Conservation (phyloP, 2,797 vertebrate genomes). For the Sebastes vulpes region DNA sequence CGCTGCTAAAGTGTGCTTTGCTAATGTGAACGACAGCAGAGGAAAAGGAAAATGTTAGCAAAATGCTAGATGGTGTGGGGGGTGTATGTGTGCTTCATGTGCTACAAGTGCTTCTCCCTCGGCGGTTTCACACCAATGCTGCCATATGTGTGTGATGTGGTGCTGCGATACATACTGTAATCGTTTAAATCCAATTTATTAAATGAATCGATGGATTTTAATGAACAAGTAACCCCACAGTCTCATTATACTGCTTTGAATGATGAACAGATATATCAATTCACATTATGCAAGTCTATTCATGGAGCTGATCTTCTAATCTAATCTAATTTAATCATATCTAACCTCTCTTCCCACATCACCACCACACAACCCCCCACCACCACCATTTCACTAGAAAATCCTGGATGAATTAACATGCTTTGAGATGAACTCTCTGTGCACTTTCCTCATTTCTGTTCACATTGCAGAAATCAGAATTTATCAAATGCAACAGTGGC, state of each 20-base stretch:
- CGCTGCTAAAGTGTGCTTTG: conserved; percentile 6
- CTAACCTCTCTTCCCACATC: neutral
- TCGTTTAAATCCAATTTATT: conserved; percentile 51
- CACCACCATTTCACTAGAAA: neutral
- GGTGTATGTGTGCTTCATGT: neutral
- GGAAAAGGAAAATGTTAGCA: conserved; percentile 31
- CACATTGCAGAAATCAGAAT: neutral
- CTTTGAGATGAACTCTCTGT: neutral
- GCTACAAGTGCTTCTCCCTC: conserved; percentile 11
- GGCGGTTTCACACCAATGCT: conserved; percentile 24
- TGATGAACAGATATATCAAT: conserved; percentile 45
- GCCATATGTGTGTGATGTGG: conserved; percentile 32
- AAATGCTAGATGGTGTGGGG: conserved; percentile 5
- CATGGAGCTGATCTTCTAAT: conserved; percentile 27
- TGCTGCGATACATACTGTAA: conserved; percentile 35
- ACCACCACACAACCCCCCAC: neutral
- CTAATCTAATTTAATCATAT: conserved; percentile 30
- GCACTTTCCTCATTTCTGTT: neutral
- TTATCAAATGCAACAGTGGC: neutral
- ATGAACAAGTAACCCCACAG: conserved; percentile 40
- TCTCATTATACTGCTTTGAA: conserved; percentile 27
- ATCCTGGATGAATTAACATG: conserved; percentile 9
- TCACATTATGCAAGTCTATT: conserved; percentile 20
- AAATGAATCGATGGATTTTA: conserved; percentile 60
- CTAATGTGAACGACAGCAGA: conserved; percentile 52